Conservation (phyloP, 2,888 invertebrate genomes). For the Polyploca ridens region DNA sequence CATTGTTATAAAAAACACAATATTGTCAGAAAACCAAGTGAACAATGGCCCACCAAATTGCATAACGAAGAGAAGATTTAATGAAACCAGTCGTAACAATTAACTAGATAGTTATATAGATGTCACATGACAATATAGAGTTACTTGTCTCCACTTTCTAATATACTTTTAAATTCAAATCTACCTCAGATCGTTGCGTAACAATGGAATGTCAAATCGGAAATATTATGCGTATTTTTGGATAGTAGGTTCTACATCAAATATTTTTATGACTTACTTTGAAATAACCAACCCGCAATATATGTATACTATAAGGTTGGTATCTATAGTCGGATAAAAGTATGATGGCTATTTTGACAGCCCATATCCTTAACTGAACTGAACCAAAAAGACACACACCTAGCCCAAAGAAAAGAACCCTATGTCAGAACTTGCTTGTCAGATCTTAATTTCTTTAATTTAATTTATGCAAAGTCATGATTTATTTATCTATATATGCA, state of each 20-base stretch:
- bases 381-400: no score
- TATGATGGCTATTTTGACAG: no score
- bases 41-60: not conserved
- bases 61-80: not conserved
- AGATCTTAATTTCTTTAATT: not conserved
- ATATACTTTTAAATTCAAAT: not conserved
- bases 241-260: no score
- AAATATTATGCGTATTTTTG: no score
- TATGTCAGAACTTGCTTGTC: no score
- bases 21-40: not conserved
- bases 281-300: not conserved
- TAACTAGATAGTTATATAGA: not conserved
- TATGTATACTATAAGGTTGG: no score
- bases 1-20: slow-evolving; percentile 3
- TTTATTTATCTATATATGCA: not conserved
- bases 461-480: not conserved
- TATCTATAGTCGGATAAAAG: no score
- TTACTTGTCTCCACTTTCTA: slow-evolving; percentile 4
- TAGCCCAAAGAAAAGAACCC: no score
- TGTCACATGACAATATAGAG: slow-evolving; percentile 6
- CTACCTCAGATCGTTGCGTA: not conserved
- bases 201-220: not conserved
- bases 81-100: slow-evolving; percentile 5
- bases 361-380: no score
- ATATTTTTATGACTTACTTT: no score